A percentile compares a stretch with the other conserved stretches of the same genome.
Conservation (phyloP, 2,797 vertebrate species). For the Anniella stebbinsi region DNA sequence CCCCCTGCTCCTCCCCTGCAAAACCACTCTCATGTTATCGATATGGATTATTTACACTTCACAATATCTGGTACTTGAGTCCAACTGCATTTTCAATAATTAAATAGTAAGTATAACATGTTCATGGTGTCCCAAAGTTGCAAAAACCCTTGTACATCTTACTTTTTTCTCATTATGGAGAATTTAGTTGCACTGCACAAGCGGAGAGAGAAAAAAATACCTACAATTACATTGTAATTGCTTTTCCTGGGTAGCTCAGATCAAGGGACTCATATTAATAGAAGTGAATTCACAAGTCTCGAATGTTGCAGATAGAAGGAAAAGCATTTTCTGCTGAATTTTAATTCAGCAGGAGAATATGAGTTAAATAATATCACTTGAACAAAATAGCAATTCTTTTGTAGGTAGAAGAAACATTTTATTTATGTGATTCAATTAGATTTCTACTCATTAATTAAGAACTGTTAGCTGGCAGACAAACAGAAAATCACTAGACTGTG, state of each 20-base stretch:
- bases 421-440: not conserved
- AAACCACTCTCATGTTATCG: not conserved
- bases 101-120: constrained; percentile 1
- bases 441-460: not conserved
- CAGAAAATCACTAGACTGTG: not conserved
- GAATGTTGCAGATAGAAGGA: not conserved
- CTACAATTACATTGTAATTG: constrained; percentile 30
- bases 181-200: not conserved
- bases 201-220: not conserved
- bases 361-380: constrained; percentile 4
- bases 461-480: not conserved
- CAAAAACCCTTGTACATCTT: constrained; percentile 5
- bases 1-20: too few species aligned
- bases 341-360: not conserved
- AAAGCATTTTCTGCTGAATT: not conserved
- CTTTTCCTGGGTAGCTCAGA: not conserved
- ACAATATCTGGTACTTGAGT: not conserved
- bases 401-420: not conserved
- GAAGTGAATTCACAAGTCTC: not conserved
- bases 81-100: constrained; percentile 10
- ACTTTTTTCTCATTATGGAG: constrained; percentile 21
- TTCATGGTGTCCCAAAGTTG: constrained; percentile 1
- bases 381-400: constrained; percentile 5
- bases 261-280: not conserved
- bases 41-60: constrained; percentile 10